Evolutionary conservation across 2,113 vertebrate genomes (phyloP), one percentile per base, ranked within the genome.

Genomic region (Columbina picui): DNA sequence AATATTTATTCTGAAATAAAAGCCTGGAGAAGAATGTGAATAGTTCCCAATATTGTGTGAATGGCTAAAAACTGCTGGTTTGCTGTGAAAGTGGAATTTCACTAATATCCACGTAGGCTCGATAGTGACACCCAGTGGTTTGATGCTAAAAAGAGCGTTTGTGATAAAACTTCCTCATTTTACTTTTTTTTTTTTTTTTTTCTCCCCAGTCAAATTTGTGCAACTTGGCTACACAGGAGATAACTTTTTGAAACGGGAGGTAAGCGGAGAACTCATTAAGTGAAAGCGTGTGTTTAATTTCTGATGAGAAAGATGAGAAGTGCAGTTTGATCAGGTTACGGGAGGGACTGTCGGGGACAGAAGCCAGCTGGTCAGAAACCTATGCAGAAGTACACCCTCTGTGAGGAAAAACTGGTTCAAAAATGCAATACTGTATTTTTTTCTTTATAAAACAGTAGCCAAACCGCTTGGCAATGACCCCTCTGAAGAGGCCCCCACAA

Each of bases 271-370:
- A 26, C 12, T 30, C 10, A 0, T 15, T 50, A 8, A 32, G 41
- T 3, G 20, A 9, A 27, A 15, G 20, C 0, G 7, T 16, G 1
- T 2, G 36, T 41, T 29, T n/a, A 7, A 9, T n/a, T 20, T 6
- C 45, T 4, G 29, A 12, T 3, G 64, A 2, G 38, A 11, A 47
- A 20, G 50, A 14, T 1, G 27, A 9, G 2, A 14, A 12, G 41
- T 1, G 5, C 25, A 3, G 74, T 2, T 4, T 9, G 2, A 6
- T 1, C 4, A 6, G 21, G 45, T 3, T 0, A 3, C 2, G 2
- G 38, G 22, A n/a, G 26, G 38, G 57, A 2, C 47, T 5, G 27
- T 3, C 6, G 6, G 0, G 0, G 49, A 2, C 3, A 0, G 7
- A 5, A 22, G 30, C 11, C 38, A 22, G 39, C 34, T 26, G 2